Percentiles rank a stretch among this genome's conserved stretches.
Evolutionary conservation across 30 jellyfish, hydroid and myxozoan species (phyloP).

Genomic region (Rhopilema esculentum): DNA sequence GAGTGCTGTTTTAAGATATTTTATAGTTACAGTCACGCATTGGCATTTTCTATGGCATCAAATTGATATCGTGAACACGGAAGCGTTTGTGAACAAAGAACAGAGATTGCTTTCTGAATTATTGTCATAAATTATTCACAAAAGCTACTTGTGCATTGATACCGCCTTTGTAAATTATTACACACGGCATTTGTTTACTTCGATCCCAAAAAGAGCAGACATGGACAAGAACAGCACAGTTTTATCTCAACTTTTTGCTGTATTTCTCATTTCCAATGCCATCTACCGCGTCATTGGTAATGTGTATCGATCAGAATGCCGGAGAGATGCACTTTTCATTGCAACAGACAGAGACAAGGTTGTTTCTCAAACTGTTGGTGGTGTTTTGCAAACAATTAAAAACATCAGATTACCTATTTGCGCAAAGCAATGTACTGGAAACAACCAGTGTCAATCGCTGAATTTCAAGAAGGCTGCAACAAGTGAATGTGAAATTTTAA

Average conservation of each 20-base stretch:
- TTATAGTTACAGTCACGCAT: too few relatives aligned
- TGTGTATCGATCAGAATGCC: constrained; percentile 17
- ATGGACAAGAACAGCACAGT: not conserved
- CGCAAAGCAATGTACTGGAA: constrained; percentile 27
- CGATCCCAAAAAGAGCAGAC: not conserved
- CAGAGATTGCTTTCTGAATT: not conserved
- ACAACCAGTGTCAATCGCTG: constrained; percentile 12
- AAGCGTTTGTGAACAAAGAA: too few relatives aligned
- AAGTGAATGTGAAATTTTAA: constrained; percentile 20
- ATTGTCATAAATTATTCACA: too few relatives aligned
- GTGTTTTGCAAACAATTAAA: not conserved
- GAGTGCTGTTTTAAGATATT: too few relatives aligned
- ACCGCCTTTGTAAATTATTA: too few relatives aligned
- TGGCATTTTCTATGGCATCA: too few relatives aligned
- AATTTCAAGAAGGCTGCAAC: constrained; percentile 27
- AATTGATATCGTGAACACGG: too few relatives aligned
- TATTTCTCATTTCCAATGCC: not conserved
- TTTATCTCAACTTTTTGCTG: not conserved
- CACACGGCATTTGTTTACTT: not conserved
- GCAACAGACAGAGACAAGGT: constrained; percentile 28
- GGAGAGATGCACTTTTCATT: constrained; percentile 25
- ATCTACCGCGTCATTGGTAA: not conserved
- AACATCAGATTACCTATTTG: not conserved
- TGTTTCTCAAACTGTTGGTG: not conserved
- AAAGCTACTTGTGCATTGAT: too few relatives aligned